Evolutionary conservation across 2,797 vertebrate species (phyloP).

Genomic region (Ctenosaura bakeri): DNA sequence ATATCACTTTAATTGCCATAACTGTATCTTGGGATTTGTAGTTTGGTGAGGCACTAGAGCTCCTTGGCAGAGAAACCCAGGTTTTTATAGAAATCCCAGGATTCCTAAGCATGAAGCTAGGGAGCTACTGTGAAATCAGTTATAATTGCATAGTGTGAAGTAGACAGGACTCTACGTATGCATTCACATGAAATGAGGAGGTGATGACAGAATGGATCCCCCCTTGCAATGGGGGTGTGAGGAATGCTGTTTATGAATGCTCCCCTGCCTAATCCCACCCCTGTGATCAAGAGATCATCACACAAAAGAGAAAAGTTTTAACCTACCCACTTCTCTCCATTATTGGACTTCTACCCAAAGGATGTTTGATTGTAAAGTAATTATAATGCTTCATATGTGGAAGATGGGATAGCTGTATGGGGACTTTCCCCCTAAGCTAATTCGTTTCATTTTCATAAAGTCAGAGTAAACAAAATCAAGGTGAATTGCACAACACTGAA

Average conservation of each 20-base stretch:
- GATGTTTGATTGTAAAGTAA: neutral
- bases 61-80: too few relatives aligned
- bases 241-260: neutral
- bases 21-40: too few relatives aligned
- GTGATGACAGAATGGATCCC: neutral
- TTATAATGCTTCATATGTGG: neutral
- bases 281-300: neutral
- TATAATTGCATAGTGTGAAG: too few relatives aligned
- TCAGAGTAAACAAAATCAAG: conserved; percentile 10
- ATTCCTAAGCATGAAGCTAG: too few relatives aligned
- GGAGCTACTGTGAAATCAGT: too few relatives aligned
- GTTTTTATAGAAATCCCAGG: too few relatives aligned
- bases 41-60: too few relatives aligned
- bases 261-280: neutral
- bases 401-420: too few relatives aligned
- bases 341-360: neutral
- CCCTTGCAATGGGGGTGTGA: rapidly evolving
- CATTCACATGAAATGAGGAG: neutral
- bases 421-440: neutral
- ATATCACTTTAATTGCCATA: too few relatives aligned
- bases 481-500: conserved; percentile 8
- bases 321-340: neutral
- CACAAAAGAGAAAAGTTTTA: neutral
- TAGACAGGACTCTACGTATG: neutral
- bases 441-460: conserved; percentile 22